Evolutionary conservation across 2,888 invertebrate species (phyloP).

Genomic region (Biston stratarius): DNA sequence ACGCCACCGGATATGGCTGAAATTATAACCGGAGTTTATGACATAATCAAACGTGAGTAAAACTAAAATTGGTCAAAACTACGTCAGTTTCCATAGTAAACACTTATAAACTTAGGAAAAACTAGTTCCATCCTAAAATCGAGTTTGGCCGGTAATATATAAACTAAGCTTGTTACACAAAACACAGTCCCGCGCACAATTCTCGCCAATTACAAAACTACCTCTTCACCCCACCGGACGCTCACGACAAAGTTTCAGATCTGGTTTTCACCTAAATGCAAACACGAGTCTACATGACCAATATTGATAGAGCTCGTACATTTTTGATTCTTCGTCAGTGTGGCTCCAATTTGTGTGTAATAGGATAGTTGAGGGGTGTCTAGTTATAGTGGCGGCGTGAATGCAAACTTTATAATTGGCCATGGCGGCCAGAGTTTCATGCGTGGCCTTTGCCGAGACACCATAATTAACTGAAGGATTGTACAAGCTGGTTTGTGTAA

Average conservation of each 20-base stretch:
- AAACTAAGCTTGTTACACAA: constrained; percentile 43
- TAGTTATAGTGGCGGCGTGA: constrained; percentile 54
- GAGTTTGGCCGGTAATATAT: not conserved
- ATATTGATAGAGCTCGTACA: constrained; percentile 47
- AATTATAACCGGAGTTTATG: too few species aligned
- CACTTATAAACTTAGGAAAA: too few species aligned
- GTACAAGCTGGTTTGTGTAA: constrained; percentile 45
- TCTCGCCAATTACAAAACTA: constrained; percentile 52
- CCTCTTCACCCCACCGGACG: constrained; percentile 50
- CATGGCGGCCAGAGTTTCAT: constrained; percentile 66
- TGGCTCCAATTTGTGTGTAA: constrained; percentile 29
- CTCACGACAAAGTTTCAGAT: constrained; percentile 75
- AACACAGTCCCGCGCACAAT: constrained; percentile 35
- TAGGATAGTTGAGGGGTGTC: constrained; percentile 46
- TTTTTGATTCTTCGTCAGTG: constrained; percentile 43
- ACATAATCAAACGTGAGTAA: too few species aligned
- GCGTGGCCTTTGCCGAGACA: constrained; percentile 63
- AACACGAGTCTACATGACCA: constrained; percentile 65
- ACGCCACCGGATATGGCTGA: too few species aligned
- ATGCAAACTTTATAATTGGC: constrained; percentile 83
- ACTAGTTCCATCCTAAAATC: too few species aligned
- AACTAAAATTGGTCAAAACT: too few species aligned
- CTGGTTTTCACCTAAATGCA: constrained; percentile 74
- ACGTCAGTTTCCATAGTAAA: too few species aligned
- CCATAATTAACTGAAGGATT: constrained; percentile 77